Evolutionary conservation across 2,113 vertebrate genomes (phyloP).

Genomic region (Struthio camelus): DNA sequence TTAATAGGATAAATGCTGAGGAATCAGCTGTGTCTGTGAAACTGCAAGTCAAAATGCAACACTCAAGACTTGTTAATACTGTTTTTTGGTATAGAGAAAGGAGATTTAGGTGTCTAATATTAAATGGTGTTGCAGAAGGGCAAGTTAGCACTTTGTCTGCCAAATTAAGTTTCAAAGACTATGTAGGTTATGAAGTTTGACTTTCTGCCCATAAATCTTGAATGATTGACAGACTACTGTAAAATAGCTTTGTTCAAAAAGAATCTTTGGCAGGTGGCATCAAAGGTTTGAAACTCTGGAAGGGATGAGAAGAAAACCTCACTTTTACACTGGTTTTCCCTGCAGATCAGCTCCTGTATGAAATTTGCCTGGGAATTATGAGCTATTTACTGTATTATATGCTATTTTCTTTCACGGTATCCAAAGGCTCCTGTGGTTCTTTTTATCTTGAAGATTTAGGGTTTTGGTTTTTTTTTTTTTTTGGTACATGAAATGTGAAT

Average conservation of each 20-base stretch:
- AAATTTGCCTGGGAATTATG: constrained; percentile 61
- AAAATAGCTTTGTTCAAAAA: constrained; percentile 70
- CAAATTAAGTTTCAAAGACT: constrained; percentile 78
- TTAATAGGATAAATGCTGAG: constrained; percentile 58
- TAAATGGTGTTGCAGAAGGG: constrained; percentile 59
- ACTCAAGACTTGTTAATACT: constrained; percentile 56
- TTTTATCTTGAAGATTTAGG: constrained; percentile 46
- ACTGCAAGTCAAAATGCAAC: constrained; percentile 43
- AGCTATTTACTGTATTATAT: constrained; percentile 38
- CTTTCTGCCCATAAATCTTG: constrained; percentile 63
- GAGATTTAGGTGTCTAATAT: constrained; percentile 68
- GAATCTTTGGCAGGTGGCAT: constrained; percentile 61
- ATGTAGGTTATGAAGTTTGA: constrained; percentile 66
- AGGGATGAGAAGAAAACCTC: constrained; percentile 67
- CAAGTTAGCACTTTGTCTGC: constrained; percentile 70
- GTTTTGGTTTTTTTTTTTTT: no score
- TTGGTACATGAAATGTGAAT: constrained; percentile 36
- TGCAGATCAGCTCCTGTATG: constrained; percentile 31
- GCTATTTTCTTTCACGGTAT: constrained; percentile 23
- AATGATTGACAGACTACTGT: constrained; percentile 66
- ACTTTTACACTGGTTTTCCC: constrained; percentile 64
- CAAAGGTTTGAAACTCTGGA: constrained; percentile 62
- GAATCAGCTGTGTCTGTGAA: constrained; percentile 59
- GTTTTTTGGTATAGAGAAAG: constrained; percentile 60
- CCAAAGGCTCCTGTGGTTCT: neutral